These are phyloP conservation scores for Polia nebulosa DNA, from an alignment of 2,888 invertebrate species.

Conservation along the genomic window DNA sequence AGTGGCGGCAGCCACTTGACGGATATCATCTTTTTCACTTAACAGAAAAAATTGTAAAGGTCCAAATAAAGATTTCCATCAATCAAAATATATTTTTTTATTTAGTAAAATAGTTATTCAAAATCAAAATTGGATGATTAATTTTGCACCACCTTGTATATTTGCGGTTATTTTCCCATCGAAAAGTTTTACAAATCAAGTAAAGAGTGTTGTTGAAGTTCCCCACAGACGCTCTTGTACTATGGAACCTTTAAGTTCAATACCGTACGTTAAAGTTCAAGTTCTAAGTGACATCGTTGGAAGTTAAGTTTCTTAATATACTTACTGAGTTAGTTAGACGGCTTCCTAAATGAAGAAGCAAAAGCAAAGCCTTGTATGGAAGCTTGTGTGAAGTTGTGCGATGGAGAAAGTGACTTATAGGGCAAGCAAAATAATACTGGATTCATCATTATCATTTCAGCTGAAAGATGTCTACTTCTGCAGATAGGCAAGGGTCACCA, in stretches of 20 bases:
- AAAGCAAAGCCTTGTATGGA: constrained; percentile 3
- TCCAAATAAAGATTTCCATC: no score
- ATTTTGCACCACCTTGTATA: no score
- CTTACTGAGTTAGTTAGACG: constrained; percentile 16
- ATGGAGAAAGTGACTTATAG: background rate
- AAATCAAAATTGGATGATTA: no score
- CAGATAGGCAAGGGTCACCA: background rate
- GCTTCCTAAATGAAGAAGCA: background rate
- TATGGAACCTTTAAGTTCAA: constrained; percentile 32
- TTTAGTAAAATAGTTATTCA: no score
- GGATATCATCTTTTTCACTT: no score
- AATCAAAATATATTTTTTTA: no score
- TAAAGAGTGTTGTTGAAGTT: background rate
- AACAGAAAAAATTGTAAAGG: no score
- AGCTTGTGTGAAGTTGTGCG: background rate
- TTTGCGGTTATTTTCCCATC: no score
- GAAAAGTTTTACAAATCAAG: no score
- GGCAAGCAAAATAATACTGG: background rate
- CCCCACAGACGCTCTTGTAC: background rate
- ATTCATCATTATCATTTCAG: background rate
- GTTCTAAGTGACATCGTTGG: constrained; percentile 14
- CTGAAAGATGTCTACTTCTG: background rate
- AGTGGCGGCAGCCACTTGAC: no score
- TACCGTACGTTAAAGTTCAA: constrained; percentile 28
- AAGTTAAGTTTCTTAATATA: constrained; percentile 17